These are phyloP conservation scores for Chiroxiphia lanceolata DNA, from an alignment of 2,797 vertebrate genomes.

Conservation along the genomic window DNA sequence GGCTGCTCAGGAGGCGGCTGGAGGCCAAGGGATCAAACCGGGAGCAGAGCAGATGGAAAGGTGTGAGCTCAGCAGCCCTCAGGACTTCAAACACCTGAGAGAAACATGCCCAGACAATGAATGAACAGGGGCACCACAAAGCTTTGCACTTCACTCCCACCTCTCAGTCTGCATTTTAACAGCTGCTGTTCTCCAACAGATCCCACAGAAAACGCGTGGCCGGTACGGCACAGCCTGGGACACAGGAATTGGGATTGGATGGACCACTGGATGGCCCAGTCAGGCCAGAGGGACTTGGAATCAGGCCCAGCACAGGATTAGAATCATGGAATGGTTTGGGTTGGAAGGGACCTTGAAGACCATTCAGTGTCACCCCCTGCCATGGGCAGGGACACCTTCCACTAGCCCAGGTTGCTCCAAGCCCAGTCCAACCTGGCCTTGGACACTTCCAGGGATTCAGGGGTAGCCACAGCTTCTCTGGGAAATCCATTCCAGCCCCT, in stretches of 20 bases:
- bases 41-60: neutral
- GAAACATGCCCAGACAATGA: slow-evolving; percentile 3
- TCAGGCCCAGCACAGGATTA: neutral
- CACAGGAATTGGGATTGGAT: fast-evolving
- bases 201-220: fast-evolving
- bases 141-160: neutral
- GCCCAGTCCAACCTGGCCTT: neutral
- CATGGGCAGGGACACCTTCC: neutral
- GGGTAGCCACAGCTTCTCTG: neutral
- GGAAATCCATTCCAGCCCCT: fast-evolving
- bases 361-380: fast-evolving
- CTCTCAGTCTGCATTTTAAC: neutral
- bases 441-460: neutral
- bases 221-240: neutral
- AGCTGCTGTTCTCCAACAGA: neutral
- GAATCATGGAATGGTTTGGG: neutral
- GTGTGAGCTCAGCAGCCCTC: slow-evolving; percentile 2
- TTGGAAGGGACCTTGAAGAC: neutral
- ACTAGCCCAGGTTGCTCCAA: fast-evolving
- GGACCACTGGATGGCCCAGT: too few species aligned
- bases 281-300: fast-evolving
- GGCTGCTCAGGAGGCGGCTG: neutral
- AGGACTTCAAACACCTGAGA: neutral
- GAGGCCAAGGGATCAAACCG: neutral
- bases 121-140: neutral